Base-by-base conservation (phyloP, 2,797 vertebrate genomes). In the Arrhamphus sclerolepis region DNA sequence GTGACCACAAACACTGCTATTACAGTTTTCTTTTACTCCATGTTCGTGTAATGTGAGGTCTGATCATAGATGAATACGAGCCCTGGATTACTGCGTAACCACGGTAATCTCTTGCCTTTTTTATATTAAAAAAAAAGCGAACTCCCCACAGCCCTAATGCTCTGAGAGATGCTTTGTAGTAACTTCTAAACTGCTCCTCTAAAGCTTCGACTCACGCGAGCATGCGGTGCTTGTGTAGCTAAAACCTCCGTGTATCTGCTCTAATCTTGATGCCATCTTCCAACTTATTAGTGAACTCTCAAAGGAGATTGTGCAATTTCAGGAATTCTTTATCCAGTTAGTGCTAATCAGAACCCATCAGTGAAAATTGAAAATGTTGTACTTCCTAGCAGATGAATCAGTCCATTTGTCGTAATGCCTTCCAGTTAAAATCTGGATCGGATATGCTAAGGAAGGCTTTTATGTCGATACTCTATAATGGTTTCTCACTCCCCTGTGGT, bases 351-450 rank as follows among this genome's bases (percentile, higher is more conserved):
- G 26, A 50, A 28, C 31, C 31, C 31, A 10, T 11, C 9, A 11
- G 31, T 34, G 31, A 34, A 29, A 34, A 34, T 10, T 34, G 8
- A 34, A 50, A 38, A 18, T 14, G 49, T 16, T 17, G 13, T 34
- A 16, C 44, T 62, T 64, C 59, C 49, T 43, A n/a, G 26, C 46
- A 13, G 46, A 69, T 34, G 46, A 73, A 40, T 66, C 61, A 24
- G 51, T 65, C 48, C 5, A 7, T 72, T 65, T 53, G 53, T 39
- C 57, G 1, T n/a, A 51, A 38, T 46, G 44, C 46, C 47, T 70
- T 64, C 47, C 20, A n/a, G 46, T 59, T 41, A 56, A 70, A 67
- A 52, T 51, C 44, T 56, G 58, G 19, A 47, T 6, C 28, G 2
- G 43, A 47, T 56, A 53, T 56, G 4, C 61, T 59, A 39, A 6